Evolutionary conservation across 2,888 invertebrate species (phyloP).

Genomic region (Lottia scabra): DNA sequence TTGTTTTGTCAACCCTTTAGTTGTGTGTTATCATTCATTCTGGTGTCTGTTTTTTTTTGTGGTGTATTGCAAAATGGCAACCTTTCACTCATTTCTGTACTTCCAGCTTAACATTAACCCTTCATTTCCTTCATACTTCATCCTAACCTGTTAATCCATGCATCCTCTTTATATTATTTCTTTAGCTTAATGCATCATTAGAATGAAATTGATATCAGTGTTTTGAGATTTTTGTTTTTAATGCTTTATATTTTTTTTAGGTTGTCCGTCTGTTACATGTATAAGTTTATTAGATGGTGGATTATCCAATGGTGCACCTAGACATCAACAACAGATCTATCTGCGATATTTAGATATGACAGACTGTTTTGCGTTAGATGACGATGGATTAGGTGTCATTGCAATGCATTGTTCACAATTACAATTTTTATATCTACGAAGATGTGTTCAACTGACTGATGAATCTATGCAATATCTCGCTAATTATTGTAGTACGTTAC

Average conservation of each 20-base stretch:
- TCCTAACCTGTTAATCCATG: no score
- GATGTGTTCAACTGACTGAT: conserved; percentile 91
- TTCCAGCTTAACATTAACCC: no score
- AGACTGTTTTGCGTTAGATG: conserved; percentile 87
- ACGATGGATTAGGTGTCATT: conserved; percentile 84
- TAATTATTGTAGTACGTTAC: conserved; percentile 85
- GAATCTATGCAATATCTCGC: conserved; percentile 91
- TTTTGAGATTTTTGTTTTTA: no score
- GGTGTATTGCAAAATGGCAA: no score
- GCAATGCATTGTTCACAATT: conserved; percentile 89
- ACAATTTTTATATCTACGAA: conserved; percentile 86
- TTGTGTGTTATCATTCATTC: no score
- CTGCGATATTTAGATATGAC: conserved; percentile 91
- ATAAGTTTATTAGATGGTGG: conserved; percentile 71
- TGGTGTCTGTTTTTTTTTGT: no score
- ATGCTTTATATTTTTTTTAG: conserved; percentile 55
- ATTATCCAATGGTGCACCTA: conserved; percentile 59
- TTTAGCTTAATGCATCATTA: no score
- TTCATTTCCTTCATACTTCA: no score
- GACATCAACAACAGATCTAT: conserved; percentile 73
- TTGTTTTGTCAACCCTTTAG: no score
- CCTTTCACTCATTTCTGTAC: no score
- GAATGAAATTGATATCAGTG: no score
- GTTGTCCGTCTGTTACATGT: conserved; percentile 84
- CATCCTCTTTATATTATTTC: no score